Base-by-base conservation (phyloP, 2,113 vertebrate species). In the Pheucticus melanocephalus region DNA sequence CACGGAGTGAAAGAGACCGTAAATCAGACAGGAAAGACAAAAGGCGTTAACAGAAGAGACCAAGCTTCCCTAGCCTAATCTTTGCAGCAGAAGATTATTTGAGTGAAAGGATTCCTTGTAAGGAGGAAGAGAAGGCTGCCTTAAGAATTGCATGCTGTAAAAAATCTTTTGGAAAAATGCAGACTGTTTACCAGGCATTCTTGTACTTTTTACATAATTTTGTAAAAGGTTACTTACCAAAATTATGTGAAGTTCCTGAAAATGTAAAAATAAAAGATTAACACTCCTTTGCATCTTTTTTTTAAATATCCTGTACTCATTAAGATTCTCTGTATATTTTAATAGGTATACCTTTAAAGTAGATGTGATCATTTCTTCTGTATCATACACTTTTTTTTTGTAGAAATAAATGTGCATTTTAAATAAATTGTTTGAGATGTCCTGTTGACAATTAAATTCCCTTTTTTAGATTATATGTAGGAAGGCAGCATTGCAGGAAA, bases 1-100 rank as follows among this genome's bases (percentile, higher is more conserved):
- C 99, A 63, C 98, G 99, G 80, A 98, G 98, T 91, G 98, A 99
- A 96, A 98, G 99, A 98, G 99, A 99, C 95, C 99, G 98, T 97
- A 99, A 99, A 98, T 98, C 99, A 97, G 99, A 99, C 97, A 99
- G 99, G 97, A 99, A 99, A 98, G 99, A 99, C 97, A 99, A 99
- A 97, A 99, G 99, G 97, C 99, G 98, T 97, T 99, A 95, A 98
- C 95, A 97, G 98, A 98, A 98, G 98, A 98, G 98, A 94, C 97
- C 97, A 97, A 96, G 96, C 98, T 98, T 96, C 90, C 97, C 97
- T 98, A 98, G 97, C 96, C 97, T 97, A 98, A 96, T 95, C 77
- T 98, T 97, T 98, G 97, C 98, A 98, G 97, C 98, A 47, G 98
- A 98, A 98, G 98, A 98, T 97, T 97, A 98, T 97, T 96, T 98